phyloP scores from a whole-genome alignment of 2,797 vertebrate species.

The Hirundo rustica region DNA sequence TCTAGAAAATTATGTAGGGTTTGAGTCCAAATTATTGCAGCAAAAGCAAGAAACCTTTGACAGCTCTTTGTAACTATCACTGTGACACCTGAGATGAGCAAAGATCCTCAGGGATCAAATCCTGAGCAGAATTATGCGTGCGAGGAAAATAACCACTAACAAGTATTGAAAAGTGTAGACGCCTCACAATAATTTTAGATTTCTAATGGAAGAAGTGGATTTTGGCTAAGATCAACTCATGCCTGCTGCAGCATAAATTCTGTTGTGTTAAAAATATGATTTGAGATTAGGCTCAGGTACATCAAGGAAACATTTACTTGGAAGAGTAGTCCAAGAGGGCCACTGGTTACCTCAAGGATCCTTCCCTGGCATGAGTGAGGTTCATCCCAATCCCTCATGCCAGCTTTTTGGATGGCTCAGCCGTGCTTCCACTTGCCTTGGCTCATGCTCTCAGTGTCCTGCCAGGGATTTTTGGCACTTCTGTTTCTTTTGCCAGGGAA shows the following conservation, averaged over 20 bases:
- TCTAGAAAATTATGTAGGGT: background rate
- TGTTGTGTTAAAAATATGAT: background rate
- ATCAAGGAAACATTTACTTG: background rate
- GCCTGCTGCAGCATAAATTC: background rate
- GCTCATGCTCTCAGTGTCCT: background rate
- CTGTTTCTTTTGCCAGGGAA: slow-evolving; percentile 20
- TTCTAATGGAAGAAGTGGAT: background rate
- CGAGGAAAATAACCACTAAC: rapidly evolving
- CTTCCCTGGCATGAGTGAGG: background rate
- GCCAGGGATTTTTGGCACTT: background rate
- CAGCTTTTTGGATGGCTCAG: background rate
- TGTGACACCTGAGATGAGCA: background rate
- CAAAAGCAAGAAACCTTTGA: background rate
- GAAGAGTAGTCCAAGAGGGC: background rate
- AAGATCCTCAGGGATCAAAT: background rate
- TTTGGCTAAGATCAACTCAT: background rate
- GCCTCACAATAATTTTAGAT: background rate
- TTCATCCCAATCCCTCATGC: background rate
- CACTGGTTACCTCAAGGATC: background rate
- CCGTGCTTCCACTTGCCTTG: background rate
- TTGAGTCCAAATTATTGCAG: background rate
- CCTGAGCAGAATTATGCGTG: background rate
- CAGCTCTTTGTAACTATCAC: background rate
- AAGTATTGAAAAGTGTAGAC: background rate
- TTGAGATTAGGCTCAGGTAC: background rate